These are phyloP conservation scores for Agelastica alni DNA, from an alignment of 2,888 invertebrate species.

Conservation along the genomic window DNA sequence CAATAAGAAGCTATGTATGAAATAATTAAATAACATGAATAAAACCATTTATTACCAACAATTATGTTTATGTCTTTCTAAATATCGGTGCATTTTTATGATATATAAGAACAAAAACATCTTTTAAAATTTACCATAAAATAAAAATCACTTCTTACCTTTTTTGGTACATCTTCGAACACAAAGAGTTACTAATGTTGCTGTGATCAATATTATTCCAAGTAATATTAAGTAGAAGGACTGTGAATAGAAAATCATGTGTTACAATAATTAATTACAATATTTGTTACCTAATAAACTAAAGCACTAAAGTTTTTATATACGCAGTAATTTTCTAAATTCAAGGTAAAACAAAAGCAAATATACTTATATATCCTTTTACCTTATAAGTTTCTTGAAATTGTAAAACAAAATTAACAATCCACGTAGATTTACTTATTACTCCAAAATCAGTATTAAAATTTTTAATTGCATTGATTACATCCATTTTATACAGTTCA, in stretches of 20 bases:
- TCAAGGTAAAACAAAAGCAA: constrained; percentile 3
- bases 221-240: constrained; percentile 38
- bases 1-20: too few relatives aligned
- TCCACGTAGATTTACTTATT: constrained; percentile 47
- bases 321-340: constrained; percentile 8
- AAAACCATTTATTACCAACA: too few relatives aligned
- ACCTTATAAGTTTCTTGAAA: constrained; percentile 47
- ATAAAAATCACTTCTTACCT: too few relatives aligned
- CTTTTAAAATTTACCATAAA: too few relatives aligned
- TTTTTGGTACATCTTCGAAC: constrained; percentile 52
- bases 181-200: constrained; percentile 39
- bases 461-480: constrained; percentile 52
- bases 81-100: too few relatives aligned
- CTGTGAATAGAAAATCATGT: constrained; percentile 32
- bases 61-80: too few relatives aligned
- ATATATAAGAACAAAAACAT: too few relatives aligned
- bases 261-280: too few relatives aligned
- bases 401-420: constrained; percentile 40
- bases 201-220: constrained; percentile 38
- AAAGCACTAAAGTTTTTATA: neutral
- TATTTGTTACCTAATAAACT: neutral
- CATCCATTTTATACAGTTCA: constrained; percentile 50
- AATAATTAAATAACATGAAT: too few relatives aligned
- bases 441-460: constrained; percentile 49
- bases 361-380: constrained; percentile 17